Conservation (phyloP, 2,797 vertebrate species). For the Chiloscyllium punctatum region DNA sequence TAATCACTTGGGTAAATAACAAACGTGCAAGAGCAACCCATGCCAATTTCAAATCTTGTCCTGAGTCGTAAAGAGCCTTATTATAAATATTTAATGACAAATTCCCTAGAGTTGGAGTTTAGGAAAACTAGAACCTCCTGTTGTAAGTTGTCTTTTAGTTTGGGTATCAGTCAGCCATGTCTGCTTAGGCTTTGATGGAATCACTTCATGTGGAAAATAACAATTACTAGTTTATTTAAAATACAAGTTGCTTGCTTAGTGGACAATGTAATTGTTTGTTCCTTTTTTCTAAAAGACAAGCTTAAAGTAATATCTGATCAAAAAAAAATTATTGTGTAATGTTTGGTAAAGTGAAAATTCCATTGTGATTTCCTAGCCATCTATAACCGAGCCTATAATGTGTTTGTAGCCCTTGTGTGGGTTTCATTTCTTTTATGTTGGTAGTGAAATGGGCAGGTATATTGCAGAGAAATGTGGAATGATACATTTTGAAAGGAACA, state of each 20-base stretch:
- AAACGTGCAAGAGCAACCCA: not conserved
- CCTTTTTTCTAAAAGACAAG: not conserved
- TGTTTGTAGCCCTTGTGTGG: not conserved
- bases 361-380: not conserved
- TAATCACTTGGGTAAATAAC: not conserved
- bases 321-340: not conserved
- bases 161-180: not conserved
- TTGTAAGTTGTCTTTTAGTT: not conserved
- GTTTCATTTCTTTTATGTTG: not conserved
- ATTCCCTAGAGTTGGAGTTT: not conserved
- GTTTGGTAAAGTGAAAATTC: not conserved
- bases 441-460: not conserved
- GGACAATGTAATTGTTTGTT: not conserved
- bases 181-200: not conserved
- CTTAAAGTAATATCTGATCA: not conserved
- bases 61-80: constrained; percentile 9
- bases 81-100: constrained; percentile 13
- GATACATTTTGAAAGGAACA: not conserved
- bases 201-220: not conserved
- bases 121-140: not conserved
- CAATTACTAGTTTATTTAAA: not conserved
- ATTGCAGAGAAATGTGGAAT: not conserved
- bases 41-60: not conserved
- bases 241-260: too few relatives aligned
- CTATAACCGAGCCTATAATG: not conserved